Evolutionary conservation across 2,113 vertebrate species (phyloP), one percentile per base, ranked within the genome.

Genomic region (Neotoma lepida): DNA sequence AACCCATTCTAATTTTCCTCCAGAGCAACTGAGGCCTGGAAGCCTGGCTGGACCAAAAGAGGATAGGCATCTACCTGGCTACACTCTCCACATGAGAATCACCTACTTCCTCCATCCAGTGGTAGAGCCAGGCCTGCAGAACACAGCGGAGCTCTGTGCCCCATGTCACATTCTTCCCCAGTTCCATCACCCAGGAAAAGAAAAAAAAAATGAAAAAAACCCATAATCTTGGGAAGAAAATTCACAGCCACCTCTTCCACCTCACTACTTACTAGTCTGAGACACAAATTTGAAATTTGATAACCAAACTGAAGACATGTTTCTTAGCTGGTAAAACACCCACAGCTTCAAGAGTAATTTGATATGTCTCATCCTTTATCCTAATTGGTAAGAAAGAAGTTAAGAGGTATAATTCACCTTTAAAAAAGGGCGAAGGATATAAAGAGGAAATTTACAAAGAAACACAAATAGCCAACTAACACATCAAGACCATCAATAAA

Each of bases 401-500:
- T 49, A 56, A 15, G 81, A 89, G 22, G 15, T 12, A 14, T 18
- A 24, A 68, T 41, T 28, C 15, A 9, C 49, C 24, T 49, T 51
- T 77, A 61, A 63, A 71, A 89, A 54, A 33, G 1, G n/a, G 39
- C 78, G 93, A 91, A 84, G 20, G 33, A 66, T 85, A 63, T 39
- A 20, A 89, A 77, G 41, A 89, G 51, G 44, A 92, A 93, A 78
- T 64, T 92, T 82, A 73, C 7, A 84, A 78, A 73, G 54, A 92
- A 85, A 86, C 4, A 10, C 2, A 1, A 89, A 93, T 39, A 80
- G 30, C n/a, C 68, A 88, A 88, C 4, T 92, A 66, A 78, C 56
- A 46, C 13, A 87, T 51, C 7, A 88, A 96, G 35, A 85, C 84
- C 15, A 93, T 89, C 49, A 95, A 95, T 68, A 95, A 90, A 89